These are phyloP conservation scores for Heliangelus exortis DNA, from an alignment of 2,797 vertebrate genomes.

Conservation along the genomic window DNA sequence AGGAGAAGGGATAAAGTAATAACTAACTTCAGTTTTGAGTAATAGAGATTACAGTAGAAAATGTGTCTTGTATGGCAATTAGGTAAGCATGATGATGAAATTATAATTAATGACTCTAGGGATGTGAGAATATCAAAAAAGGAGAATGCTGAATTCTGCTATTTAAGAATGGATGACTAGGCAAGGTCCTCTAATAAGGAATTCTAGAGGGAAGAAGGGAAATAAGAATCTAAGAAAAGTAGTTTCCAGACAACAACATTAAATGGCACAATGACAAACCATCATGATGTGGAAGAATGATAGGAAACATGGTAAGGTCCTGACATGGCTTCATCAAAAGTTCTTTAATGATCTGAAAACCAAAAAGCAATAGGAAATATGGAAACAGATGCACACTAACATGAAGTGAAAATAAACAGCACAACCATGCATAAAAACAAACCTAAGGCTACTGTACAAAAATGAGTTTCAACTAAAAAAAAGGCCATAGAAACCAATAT, in stretches of 20 bases:
- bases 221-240: slow-evolving; percentile 7
- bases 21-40: not conserved
- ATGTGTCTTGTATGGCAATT: not conserved
- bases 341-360: slow-evolving; percentile 69
- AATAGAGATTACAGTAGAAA: not conserved
- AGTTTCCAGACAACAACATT: slow-evolving; percentile 16
- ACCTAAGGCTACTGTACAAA: not conserved
- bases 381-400: slow-evolving; percentile 24
- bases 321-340: slow-evolving; percentile 59
- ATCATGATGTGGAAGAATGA: slow-evolving; percentile 60
- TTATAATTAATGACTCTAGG: not conserved
- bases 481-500: not conserved
- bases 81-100: not conserved
- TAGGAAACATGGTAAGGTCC: slow-evolving; percentile 59
- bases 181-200: not conserved
- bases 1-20: not conserved
- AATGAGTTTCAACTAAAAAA: not conserved
- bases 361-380: slow-evolving; percentile 60
- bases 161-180: not conserved
- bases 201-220: slow-evolving; percentile 11
- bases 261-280: slow-evolving; percentile 54
- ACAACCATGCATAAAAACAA: not conserved
- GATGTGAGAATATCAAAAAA: not conserved
- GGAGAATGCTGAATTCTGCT: not conserved
- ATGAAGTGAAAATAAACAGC: not conserved